A percentile compares a stretch with the other conserved stretches of the same genome.
Evolutionary conservation across 2,797 vertebrate species (phyloP).

Genomic region (Otus scops): DNA sequence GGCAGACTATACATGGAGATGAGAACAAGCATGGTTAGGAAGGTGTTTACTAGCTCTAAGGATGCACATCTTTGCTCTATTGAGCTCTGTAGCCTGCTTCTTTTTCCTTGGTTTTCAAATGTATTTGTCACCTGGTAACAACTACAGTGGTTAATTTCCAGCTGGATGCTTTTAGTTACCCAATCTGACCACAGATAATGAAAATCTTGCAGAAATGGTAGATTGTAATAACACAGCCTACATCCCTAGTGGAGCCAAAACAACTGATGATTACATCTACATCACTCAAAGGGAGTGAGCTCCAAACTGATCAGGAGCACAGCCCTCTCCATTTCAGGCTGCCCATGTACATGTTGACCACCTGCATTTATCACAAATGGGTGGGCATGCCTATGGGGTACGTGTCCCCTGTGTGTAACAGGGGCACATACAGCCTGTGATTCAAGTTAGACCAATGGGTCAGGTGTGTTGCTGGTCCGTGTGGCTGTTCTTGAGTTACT

Average conservation of each 20-base stretch:
- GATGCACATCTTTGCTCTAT: not conserved
- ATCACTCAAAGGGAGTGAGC: not conserved
- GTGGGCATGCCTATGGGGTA: not conserved
- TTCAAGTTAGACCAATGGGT: not conserved
- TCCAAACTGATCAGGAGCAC: not conserved
- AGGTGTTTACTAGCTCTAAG: not conserved
- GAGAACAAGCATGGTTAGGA: not conserved
- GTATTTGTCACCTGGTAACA: not conserved
- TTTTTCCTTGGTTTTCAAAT: not conserved
- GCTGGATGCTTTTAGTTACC: not conserved
- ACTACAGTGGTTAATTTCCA: not conserved
- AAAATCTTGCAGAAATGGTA: not conserved
- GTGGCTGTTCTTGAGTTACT: not conserved
- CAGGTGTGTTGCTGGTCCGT: not conserved
- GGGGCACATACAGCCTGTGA: not conserved
- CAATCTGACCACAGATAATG: accelerated
- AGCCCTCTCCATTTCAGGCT: not conserved
- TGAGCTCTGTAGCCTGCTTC: not conserved
- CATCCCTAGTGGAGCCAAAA: not conserved
- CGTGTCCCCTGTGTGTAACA: not conserved
- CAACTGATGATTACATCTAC: not conserved
- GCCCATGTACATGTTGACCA: not conserved
- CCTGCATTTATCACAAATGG: too few relatives aligned
- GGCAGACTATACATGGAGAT: not conserved
- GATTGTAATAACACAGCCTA: not conserved